These are phyloP conservation scores for Brachionus asplanchnoidis DNA, from an alignment of 1,140 invertebrate species.

Conservation along the genomic window DNA sequence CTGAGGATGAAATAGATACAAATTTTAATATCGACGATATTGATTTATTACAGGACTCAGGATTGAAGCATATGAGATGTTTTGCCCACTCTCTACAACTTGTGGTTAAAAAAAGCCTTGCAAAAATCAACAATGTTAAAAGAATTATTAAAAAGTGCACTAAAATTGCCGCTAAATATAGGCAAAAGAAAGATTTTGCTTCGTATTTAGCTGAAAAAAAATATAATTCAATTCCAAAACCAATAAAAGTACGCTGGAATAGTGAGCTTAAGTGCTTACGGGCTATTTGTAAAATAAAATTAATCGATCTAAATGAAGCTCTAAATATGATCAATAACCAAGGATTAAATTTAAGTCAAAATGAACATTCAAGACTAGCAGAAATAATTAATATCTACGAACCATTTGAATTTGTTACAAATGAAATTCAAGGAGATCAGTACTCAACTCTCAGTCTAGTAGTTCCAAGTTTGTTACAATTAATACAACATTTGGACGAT, in stretches of 20 bases:
- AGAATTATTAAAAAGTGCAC: not conserved
- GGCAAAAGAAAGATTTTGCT: not conserved
- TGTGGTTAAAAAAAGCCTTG: not conserved
- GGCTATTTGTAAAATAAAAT: not conserved
- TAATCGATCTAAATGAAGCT: not conserved
- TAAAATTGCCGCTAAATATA: not conserved
- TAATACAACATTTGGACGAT: not conserved
- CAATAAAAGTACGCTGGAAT: not conserved
- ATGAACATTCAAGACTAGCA: not conserved
- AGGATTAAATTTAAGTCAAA: not conserved
- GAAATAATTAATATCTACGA: not conserved
- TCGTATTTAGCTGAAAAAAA: not conserved
- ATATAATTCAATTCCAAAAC: not conserved
- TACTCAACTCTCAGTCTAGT: not conserved
- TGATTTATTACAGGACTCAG: not conserved
- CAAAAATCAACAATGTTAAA: not conserved
- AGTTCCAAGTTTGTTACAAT: not conserved
- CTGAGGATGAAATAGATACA: not conserved
- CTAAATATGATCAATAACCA: not conserved
- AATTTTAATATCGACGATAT: not conserved
- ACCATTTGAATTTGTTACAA: conserved; percentile 1
- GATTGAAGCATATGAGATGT: not conserved
- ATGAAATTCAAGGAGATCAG: not conserved
- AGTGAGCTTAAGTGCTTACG: not conserved
- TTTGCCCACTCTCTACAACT: conserved; percentile 6